Base-by-base conservation (phyloP, 2,888 invertebrate species). In the Leptopilina myrica region DNA sequence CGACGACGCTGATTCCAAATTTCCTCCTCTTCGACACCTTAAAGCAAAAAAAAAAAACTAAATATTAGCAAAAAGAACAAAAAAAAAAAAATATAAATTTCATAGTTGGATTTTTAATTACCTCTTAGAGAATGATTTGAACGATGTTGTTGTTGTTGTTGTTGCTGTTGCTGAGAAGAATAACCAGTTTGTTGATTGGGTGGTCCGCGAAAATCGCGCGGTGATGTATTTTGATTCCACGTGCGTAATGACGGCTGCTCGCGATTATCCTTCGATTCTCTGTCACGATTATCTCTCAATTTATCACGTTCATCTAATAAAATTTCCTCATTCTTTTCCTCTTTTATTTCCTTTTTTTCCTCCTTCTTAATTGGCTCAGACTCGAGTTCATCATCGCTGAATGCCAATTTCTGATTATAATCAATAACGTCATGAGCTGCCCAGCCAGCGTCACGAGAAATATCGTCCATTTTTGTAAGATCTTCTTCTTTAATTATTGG, bases 401-500 rank as follows among this genome's bases (percentile, higher is more conserved):
- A 98, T 85, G 97, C 96, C 90, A 98, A 92, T 92, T 98, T 98
- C 93, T 98, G 97, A 93, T 97, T 97, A 91, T 98, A 98, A 92
- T 98, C 98, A 90, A 98, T 97, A 91, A 98, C 98, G 90, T 97
- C 97, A 88, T 97, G 96, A 85, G 96, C 95, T 80, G 97, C 96
- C 98, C 98, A 98, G 83, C 98, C 98, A 88, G 96, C 96, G 89
- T 97, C 96, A 87, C 96, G 95, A 66, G 96, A 95, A 86, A 98
- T 96, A 90, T 98, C 96, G 92, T 98, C 98, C 93, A 98, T 96
- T 80, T 97, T 96, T 88, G 96, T 97, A 87, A 98, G 94, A 92
- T 98, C 98, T 91, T 98, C 98, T 90, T 98, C 98, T 86, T 97
- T 96, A 86, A 98, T 97, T 84, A 98, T 98, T 81, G 98, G 97